Percentiles rank a stretch among this genome's conserved stretches.
Evolutionary conservation across 2,113 vertebrate species (phyloP).

Genomic region (Mugil cephalus): DNA sequence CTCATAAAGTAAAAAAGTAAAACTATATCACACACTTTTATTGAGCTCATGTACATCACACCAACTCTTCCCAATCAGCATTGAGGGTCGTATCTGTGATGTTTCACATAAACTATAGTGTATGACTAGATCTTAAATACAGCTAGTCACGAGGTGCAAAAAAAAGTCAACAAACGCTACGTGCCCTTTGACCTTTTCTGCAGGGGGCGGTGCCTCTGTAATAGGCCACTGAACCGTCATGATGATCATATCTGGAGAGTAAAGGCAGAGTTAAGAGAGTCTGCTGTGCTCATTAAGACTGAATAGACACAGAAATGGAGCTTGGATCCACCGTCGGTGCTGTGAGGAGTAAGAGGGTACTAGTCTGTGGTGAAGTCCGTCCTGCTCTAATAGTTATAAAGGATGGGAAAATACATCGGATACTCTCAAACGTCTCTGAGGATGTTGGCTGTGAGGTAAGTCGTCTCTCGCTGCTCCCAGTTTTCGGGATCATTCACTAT

Average conservation of each 20-base stretch:
- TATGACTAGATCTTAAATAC: neutral
- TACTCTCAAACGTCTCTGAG: conserved; percentile 59
- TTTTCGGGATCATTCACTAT: neutral
- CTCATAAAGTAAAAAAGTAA: too few species aligned
- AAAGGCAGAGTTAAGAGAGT: neutral
- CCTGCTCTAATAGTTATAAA: conserved; percentile 83
- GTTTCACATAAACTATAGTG: neutral
- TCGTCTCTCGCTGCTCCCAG: neutral
- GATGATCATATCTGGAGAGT: neutral
- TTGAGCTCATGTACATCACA: too few species aligned
- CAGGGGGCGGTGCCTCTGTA: conserved; percentile 26
- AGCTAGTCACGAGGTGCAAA: neutral
- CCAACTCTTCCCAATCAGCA: too few species aligned
- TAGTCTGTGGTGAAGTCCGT: conserved; percentile 70
- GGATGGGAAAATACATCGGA: conserved; percentile 80
- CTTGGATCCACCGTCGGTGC: conserved; percentile 74
- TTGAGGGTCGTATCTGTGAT: neutral
- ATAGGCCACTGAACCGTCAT: conserved; percentile 4
- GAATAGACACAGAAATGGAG: conserved; percentile 68
- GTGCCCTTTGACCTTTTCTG: neutral
- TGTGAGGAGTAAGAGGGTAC: conserved; percentile 83
- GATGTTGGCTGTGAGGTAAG: conserved; percentile 73
- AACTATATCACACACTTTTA: too few species aligned
- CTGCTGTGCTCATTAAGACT: neutral
- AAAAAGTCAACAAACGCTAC: conserved; percentile 38